Evolutionary conservation across 2,113 vertebrate species (phyloP), one percentile per base, ranked within the genome.

Genomic region (Scatophagus argus): DNA sequence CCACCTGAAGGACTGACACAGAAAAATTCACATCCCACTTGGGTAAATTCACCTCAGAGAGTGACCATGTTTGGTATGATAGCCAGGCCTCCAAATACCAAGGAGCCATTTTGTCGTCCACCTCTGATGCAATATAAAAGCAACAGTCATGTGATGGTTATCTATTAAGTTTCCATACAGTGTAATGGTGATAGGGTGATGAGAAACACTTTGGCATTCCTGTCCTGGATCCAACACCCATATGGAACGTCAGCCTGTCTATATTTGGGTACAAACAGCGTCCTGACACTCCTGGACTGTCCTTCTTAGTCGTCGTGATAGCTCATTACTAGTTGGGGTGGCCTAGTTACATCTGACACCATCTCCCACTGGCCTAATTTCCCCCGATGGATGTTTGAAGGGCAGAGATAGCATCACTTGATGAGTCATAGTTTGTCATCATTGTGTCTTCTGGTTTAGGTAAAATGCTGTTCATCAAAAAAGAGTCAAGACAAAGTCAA

Each of bases 41-140:
- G 12, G 6, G 27, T 38, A 39, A 23, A 47, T 44, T 49, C n/a
- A 72, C 6, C n/a, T 69, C 58, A 46, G 27, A 23, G 10, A 31
- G n/a, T 16, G 2, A 27, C 49, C 74, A 61, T 86, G 47, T 59
- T 77, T 62, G 81, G 64, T 23, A 21, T 38, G 34, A 29, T 9
- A 80, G 55, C 51, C 58, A n/a, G 27, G 12, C 39, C 34, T 54
- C 43, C 60, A 71, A 56, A 51, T 70, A 68, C 46, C 52, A 41
- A 56, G 25, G n/a, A 74, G 69, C 27, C 43, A 60, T 51, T 19
- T 52, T 55, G 44, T 69, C 60, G 1, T 38, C 19, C 12, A 43
- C 25, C 46, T 69, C 73, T 86, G 83, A 89, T 84, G 83, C 83
- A 91, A 88, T 19, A 29, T 25, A 36, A 51, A 68, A 43, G 80